Percentiles rank a stretch among this genome's conserved stretches.
These are phyloP conservation scores for Eumerus sabulonum DNA, from an alignment of 2,888 invertebrate species.

Conservation along the genomic window DNA sequence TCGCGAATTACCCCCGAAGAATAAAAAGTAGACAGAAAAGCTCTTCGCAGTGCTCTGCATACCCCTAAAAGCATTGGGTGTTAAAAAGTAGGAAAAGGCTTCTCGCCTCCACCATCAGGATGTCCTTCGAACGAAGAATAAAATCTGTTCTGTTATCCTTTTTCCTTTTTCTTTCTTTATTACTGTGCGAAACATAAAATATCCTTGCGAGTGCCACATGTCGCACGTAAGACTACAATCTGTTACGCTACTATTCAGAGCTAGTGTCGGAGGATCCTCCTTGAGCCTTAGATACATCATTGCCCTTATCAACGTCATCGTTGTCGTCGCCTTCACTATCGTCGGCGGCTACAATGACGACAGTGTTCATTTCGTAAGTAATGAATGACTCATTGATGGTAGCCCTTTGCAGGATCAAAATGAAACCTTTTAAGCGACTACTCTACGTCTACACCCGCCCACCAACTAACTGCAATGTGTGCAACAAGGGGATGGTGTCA, in stretches of 20 bases:
- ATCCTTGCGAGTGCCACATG: conserved; percentile 1
- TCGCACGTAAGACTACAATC: too few relatives aligned
- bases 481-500: not conserved
- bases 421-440: conserved; percentile 25
- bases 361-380: conserved; percentile 12
- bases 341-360: conserved; percentile 1
- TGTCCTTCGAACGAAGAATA: not conserved
- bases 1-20: conserved; percentile 50
- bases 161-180: not conserved
- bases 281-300: conserved; percentile 16
- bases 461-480: conserved; percentile 5
- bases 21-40: conserved; percentile 9
- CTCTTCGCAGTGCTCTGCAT: not conserved
- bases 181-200: too few relatives aligned
- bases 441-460: not conserved
- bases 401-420: not conserved
- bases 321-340: not conserved
- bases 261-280: too few relatives aligned
- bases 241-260: too few relatives aligned
- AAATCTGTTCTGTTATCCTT: too few relatives aligned
- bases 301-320: too few relatives aligned
- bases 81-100: conserved; percentile 18
- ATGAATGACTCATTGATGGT: conserved; percentile 39
- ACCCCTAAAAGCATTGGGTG: conserved; percentile 18
- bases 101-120: not conserved